These are phyloP conservation scores for Psettodes erumei DNA, from an alignment of 2,113 vertebrate species.

Conservation along the genomic window DNA sequence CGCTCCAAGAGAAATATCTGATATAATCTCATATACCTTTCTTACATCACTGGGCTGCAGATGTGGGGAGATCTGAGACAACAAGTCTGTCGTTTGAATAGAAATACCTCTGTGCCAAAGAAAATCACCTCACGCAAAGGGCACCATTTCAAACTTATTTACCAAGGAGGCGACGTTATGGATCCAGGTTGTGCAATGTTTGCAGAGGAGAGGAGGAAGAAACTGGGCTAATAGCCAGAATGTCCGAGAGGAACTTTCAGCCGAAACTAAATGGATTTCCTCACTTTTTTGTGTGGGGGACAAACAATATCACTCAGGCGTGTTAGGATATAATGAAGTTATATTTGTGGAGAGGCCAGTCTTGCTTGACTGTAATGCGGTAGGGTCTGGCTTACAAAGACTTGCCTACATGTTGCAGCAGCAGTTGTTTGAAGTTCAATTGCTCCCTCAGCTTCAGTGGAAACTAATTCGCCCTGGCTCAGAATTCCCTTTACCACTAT, in stretches of 20 bases:
- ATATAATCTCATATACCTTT: conserved; percentile 67
- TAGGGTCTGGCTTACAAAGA: conserved; percentile 24
- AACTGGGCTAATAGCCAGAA: conserved; percentile 22
- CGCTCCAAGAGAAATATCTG: conserved; percentile 66
- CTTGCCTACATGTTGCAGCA: conserved; percentile 74
- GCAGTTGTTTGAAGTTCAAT: conserved; percentile 68
- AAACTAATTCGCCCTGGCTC: conserved; percentile 56
- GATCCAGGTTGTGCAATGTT: conserved; percentile 61
- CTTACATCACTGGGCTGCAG: conserved; percentile 61
- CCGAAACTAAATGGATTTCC: conserved; percentile 30
- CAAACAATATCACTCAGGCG: conserved; percentile 12
- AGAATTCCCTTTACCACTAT: conserved; percentile 43
- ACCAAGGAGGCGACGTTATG: conserved; percentile 29
- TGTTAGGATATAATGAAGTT: conserved; percentile 34
- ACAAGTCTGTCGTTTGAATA: conserved; percentile 43
- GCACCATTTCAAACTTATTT: conserved; percentile 45
- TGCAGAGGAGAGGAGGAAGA: conserved; percentile 37
- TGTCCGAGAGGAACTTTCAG: conserved; percentile 16
- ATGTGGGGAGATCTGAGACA: conserved; percentile 52
- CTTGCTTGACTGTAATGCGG: conserved; percentile 18
- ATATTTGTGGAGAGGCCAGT: background rate
- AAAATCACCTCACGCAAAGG: conserved; percentile 45
- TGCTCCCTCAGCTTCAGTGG: conserved; percentile 63
- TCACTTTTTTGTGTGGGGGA: conserved; percentile 14
- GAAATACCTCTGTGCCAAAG: conserved; percentile 41